These are phyloP conservation scores for Drosophila quadrilineata DNA, from an alignment of 1,140 invertebrate species.

Conservation along the genomic window DNA sequence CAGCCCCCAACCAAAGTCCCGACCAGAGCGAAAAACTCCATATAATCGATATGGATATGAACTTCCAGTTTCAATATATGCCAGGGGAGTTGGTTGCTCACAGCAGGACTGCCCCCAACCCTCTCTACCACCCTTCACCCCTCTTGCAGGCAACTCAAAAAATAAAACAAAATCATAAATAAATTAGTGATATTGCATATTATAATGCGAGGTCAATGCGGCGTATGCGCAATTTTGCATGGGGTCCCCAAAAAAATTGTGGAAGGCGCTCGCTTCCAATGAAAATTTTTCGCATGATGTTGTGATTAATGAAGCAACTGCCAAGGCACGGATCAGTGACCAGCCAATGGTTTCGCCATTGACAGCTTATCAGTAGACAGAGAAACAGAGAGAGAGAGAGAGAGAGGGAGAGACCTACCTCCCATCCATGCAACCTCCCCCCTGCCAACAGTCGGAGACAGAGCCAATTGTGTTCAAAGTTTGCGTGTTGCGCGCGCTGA, in stretches of 20 bases:
- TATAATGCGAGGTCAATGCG: slow-evolving; percentile 63
- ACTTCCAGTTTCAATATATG: slow-evolving; percentile 24
- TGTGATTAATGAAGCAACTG: slow-evolving; percentile 74
- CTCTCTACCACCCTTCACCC: not conserved
- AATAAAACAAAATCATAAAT: no score
- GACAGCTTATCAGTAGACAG: slow-evolving; percentile 74
- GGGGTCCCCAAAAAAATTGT: slow-evolving; percentile 39
- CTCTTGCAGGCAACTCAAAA: slow-evolving; percentile 2
- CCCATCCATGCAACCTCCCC: not conserved
- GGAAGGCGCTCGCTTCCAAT: slow-evolving; percentile 16
- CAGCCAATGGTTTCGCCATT: slow-evolving; percentile 46
- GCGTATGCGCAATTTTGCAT: slow-evolving; percentile 74
- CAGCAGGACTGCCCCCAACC: slow-evolving; percentile 44
- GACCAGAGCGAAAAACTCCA: not conserved
- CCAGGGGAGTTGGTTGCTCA: slow-evolving; percentile 14
- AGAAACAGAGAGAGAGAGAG: no score
- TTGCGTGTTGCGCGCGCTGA: slow-evolving; percentile 70
- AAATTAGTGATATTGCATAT: slow-evolving; percentile 79
- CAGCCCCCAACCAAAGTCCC: not conserved
- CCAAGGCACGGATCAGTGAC: slow-evolving; percentile 41
- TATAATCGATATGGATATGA: slow-evolving; percentile 24
- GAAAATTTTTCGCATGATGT: slow-evolving; percentile 59
- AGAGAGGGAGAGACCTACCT: not conserved
- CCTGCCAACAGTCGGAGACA: not conserved
- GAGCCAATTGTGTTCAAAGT: slow-evolving; percentile 71